Evolutionary conservation across 2,797 vertebrate species (phyloP).

Genomic region (Xenops minutus): DNA sequence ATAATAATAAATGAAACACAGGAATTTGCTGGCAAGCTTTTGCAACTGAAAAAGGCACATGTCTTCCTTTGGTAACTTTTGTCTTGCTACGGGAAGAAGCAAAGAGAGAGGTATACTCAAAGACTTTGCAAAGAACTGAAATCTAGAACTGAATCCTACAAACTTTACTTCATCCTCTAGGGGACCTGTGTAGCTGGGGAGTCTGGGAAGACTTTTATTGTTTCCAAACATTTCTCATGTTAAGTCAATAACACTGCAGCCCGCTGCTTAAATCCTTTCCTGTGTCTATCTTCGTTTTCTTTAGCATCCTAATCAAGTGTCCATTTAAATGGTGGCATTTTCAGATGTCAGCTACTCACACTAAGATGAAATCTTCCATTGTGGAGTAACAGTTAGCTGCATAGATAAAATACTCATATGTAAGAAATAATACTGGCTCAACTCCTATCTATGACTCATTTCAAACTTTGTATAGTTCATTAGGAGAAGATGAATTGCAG

Average conservation of each 20-base stretch:
- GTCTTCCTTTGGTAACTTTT: neutral
- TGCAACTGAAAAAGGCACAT: neutral
- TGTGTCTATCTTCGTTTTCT: neutral
- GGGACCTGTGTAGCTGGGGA: neutral
- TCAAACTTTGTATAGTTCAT: neutral
- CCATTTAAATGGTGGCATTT: conserved; percentile 11
- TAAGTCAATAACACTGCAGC: neutral
- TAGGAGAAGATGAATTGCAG: neutral
- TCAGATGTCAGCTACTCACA: neutral
- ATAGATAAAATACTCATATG: neutral
- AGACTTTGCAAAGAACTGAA: neutral
- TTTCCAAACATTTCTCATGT: neutral
- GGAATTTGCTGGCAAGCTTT: neutral
- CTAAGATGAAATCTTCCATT: neutral
- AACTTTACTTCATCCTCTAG: neutral
- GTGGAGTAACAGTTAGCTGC: neutral
- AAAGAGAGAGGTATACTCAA: neutral
- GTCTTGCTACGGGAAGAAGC: neutral
- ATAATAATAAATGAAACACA: neutral
- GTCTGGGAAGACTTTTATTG: neutral
- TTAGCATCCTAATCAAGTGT: neutral
- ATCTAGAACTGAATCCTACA: neutral
- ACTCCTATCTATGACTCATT: neutral
- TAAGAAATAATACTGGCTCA: neutral
- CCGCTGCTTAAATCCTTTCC: neutral